Base-by-base conservation (phyloP, 2,113 vertebrate species). In the Ptilonorhynchus violaceus region DNA sequence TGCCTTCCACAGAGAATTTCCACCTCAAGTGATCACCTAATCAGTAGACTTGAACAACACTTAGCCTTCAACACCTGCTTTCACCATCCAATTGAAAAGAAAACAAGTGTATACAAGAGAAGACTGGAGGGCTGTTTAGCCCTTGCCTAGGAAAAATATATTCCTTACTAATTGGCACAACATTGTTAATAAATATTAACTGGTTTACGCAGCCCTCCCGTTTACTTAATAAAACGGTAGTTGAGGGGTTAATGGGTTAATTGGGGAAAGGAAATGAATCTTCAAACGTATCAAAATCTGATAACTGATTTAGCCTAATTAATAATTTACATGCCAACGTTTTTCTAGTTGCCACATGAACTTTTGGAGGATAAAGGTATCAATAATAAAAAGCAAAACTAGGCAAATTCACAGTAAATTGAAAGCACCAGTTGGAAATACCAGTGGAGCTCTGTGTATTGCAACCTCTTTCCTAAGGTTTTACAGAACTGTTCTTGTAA, bases 161-260 rank as follows among this genome's bases (percentile, higher is more conserved):
- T 94, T 95, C 83, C 39, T 95, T 84, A 35, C 94, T 97, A 96
- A 97, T 96, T 94, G 62, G 56, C 85, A 68, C 42, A 46, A 49
- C 33, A 33, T 21, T 84, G 42, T 83, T 88, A 92, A 83, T 94
- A 96, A 94, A 94, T 96, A 97, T 93, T 94, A 91, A 93, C 94
- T 58, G 79, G 63, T 91, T 96, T 80, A 68, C 87, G 83, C n/a
- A 69, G 50, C 67, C 76, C 27, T 69, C 33, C 39, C 4, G 0
- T 96, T 96, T 96, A 90, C 80, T 95, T 97, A 96, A 88, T 88
- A 68, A 95, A 79, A 79, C 52, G 64, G 89, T 52, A 62, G 70
- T 89, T 92, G 70, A 97, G 75, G 89, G 93, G 98, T 97, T 98
- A 97, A 97, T 94, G 94, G 88, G 91, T 89, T 89, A 95, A 97